Evolutionary conservation across 2,797 vertebrate species (phyloP), one percentile per base, ranked within the genome.

Genomic region (Aulostomus chinensis): DNA sequence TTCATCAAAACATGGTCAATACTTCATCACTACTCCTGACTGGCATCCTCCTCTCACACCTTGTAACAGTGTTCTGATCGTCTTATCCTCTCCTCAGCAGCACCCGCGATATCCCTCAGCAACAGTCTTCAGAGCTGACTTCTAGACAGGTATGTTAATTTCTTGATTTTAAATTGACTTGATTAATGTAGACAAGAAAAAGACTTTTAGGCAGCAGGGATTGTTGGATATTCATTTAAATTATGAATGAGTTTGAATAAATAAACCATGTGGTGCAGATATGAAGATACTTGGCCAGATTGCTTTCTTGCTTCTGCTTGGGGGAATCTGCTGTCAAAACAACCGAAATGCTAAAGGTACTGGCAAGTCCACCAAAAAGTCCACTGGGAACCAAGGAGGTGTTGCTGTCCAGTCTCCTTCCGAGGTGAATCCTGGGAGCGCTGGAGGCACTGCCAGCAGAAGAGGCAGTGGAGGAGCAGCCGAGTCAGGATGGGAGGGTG

Each of bases 251-350:
- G 25, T 35, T 28, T 15, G 31, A 10, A 32, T 43, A 15, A 25
- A 28, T n/a, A 3, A 26, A 46, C 1, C 2, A 31, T 14, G 14
- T 31, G 9, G 11, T 12, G 29, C 58, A 81, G 87, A 84, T 56
- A 81, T 91, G 90, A 89, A 85, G 74, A 51, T 90, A 54, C 50
- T 87, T 12, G 63, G 78, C 55, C 66, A 70, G 39, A 33, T 78
- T 9, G 53, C 82, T 68, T 69, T 90, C 45, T 50, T 89, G 51
- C 80, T 94, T 62, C 72, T 92, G 59, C 55, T 91, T 0, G 83
- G 85, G 14, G 78, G 69, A 48, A 76, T 65, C 22, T 75, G 62
- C 41, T 81, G 76, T 76, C 85, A 92, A 79, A 91, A 78, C 71
- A 93, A 80, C 24, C 58, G 51, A 32, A 86, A 89, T 58, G 60